Conservation (phyloP, 2,113 vertebrate genomes). For the Athene cunicularia region DNA sequence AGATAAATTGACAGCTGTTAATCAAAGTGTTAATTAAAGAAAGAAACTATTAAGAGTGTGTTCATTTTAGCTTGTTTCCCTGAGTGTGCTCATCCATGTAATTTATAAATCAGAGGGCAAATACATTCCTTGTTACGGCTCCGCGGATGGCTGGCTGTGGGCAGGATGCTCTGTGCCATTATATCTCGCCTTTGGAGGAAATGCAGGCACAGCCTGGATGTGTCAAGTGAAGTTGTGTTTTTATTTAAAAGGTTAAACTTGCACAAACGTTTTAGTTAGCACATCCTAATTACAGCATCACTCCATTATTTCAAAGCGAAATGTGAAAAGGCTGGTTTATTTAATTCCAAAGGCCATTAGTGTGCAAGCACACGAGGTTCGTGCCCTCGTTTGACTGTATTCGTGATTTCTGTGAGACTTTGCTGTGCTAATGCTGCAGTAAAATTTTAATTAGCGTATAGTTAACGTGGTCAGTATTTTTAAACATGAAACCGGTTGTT, state of each 20-base stretch:
- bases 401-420: not conserved
- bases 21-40: constrained; percentile 39
- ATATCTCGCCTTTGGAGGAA: rapidly evolving
- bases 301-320: not conserved
- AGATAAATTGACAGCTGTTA: not conserved
- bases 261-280: not conserved
- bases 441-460: not conserved
- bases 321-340: constrained; percentile 8
- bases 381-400: not conserved
- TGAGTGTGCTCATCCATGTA: not conserved
- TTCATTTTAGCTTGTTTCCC: constrained; percentile 5
- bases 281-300: not conserved
- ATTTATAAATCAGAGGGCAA: constrained; percentile 6
- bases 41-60: not conserved
- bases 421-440: not conserved
- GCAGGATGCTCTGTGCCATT: not conserved
- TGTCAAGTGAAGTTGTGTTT: not conserved
- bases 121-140: not conserved
- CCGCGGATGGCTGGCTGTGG: not conserved
- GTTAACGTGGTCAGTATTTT: not conserved
- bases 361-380: not conserved
- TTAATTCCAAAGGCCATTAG: constrained; percentile 7
- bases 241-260: constrained; percentile 21
- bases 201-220: not conserved
- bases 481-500: not conserved